Conservation (phyloP, 2,113 vertebrate genomes). For the Machaerirhynchus nigripectus region DNA sequence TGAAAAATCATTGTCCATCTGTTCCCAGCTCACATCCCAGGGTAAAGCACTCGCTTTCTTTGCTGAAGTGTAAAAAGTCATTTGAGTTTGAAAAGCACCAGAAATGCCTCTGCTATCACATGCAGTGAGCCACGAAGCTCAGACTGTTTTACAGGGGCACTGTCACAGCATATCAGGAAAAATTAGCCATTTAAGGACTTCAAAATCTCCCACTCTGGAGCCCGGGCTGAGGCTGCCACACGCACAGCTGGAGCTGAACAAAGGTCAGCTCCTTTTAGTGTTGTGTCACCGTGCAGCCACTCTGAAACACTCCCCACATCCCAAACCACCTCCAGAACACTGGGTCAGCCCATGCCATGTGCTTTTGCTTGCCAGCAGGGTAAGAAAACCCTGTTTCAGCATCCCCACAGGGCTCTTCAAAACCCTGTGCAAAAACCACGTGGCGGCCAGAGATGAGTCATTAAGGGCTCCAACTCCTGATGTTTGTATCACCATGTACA, state of each 20-base stretch:
- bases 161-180: background rate
- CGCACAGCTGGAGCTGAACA: rapidly evolving
- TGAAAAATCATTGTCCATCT: background rate
- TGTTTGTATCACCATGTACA: background rate
- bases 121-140: background rate
- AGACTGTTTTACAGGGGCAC: background rate
- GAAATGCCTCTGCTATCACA: background rate
- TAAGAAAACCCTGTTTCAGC: background rate
- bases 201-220: background rate
- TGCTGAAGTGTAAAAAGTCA: background rate
- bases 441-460: background rate
- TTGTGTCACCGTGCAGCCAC: rapidly evolving
- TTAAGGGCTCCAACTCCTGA: background rate
- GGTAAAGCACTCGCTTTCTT: background rate
- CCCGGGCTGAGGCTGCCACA: background rate
- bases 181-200: background rate
- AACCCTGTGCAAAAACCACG: background rate
- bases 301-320: background rate
- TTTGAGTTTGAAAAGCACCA: background rate
- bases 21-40: background rate
- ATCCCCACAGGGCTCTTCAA: background rate
- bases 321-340: background rate
- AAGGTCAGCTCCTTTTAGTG: background rate
- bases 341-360: background rate
- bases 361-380: background rate